These are phyloP conservation scores for Physella acuta DNA, from an alignment of 1,140 invertebrate genomes.

Conservation along the genomic window DNA sequence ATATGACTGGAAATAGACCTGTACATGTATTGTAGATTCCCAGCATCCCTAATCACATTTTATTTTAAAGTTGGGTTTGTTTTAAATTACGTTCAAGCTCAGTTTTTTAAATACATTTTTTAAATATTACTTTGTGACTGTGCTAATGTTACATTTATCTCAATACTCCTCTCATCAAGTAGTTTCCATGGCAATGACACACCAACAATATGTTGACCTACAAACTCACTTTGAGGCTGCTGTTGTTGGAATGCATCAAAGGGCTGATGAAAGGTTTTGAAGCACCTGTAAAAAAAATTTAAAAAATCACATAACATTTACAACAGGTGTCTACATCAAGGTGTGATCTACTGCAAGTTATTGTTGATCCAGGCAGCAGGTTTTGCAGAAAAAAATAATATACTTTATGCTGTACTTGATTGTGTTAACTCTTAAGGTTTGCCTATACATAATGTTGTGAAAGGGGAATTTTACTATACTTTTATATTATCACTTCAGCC, in stretches of 20 bases:
- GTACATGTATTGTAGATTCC: too few species aligned
- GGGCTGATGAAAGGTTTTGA: constrained; percentile 3
- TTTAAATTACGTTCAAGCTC: neutral
- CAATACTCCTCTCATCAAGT: neutral
- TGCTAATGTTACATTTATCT: neutral
- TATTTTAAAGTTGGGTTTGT: too few species aligned
- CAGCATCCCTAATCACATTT: too few species aligned
- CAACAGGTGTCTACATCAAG: neutral
- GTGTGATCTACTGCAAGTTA: neutral
- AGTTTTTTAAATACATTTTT: neutral
- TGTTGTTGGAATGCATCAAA: too few species aligned
- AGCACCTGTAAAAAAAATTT: neutral
- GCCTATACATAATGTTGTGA: too few species aligned
- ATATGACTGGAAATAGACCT: too few species aligned
- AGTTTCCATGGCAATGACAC: neutral
- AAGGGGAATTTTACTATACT: too few species aligned
- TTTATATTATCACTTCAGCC: too few species aligned
- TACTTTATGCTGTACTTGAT: too few species aligned
- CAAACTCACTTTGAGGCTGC: neutral
- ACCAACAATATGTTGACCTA: neutral
- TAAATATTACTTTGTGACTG: neutral
- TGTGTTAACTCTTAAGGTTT: too few species aligned
- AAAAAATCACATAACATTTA: constrained; percentile 1
- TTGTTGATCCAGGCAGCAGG: too few species aligned
- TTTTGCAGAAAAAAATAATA: neutral